Percentiles rank a stretch among this genome's conserved stretches.
Conservation (phyloP, 2,113 vertebrate species). For the Polypterus senegalus region DNA sequence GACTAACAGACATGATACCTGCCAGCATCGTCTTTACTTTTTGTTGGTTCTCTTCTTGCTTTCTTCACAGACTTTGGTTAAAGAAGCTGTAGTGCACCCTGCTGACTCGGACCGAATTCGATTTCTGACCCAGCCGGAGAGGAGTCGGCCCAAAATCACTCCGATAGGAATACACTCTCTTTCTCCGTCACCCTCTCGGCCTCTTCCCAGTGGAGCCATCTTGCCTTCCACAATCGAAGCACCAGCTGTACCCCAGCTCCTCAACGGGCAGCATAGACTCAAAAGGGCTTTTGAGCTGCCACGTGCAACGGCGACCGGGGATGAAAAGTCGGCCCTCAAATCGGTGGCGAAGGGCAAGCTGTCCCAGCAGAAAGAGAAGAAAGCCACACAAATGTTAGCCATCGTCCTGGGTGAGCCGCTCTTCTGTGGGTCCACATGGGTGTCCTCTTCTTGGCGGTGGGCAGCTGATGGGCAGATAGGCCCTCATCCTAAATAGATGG, state of each 20-base stretch:
- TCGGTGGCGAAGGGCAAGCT: constrained; percentile 31
- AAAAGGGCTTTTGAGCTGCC: constrained; percentile 32
- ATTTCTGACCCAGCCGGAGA: constrained; percentile 34
- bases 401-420: constrained; percentile 49
- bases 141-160: constrained; percentile 1
- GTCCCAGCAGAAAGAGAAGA: constrained; percentile 58
- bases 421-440: neutral
- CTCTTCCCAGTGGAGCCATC: constrained; percentile 15
- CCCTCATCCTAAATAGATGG: too few species aligned
- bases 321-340: constrained; percentile 25
- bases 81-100: constrained; percentile 44
- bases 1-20: too few species aligned
- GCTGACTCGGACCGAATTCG: constrained; percentile 37
- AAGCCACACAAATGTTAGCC: constrained; percentile 58
- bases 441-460: neutral
- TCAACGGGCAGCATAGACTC: constrained; percentile 22
- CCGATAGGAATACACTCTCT: constrained; percentile 20
- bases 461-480: neutral
- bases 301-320: constrained; percentile 31
- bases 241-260: constrained; percentile 17
- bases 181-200: constrained; percentile 29
- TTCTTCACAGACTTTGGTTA: constrained; percentile 38
- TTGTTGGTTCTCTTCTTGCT: neutral
- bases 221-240: constrained; percentile 24
- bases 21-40: too few species aligned